These are phyloP conservation scores for roundworm (Caenorhabditis elegans) DNA, from an alignment of 1,140 invertebrate species.

Conservation along the genomic window WBcel235 BX284603.4:6005501-6006000, in stretches of 20 bases:
- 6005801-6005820: not conserved
- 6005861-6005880: not conserved
- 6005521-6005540: no score
- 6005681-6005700: conserved; percentile 95
- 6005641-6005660: conserved; percentile 68
- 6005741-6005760: conserved; percentile 71
- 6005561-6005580: no score
- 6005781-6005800: not conserved
- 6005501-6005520: no score
- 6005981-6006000: conserved; percentile 21
- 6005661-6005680: conserved; percentile 84
- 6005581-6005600: no score
- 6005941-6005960: not conserved
- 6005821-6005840: not conserved
- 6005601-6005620: no score
- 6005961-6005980: conserved; percentile 10
- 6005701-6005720: conserved; percentile 85
- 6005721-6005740: conserved; percentile 95
- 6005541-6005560: no score
- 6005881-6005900: not conserved
- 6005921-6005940: not conserved
- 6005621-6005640: no score
- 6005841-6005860: conserved; percentile 30
- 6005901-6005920: not conserved
- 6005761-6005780: not conserved